Evolutionary conservation across 2,113 vertebrate species (phyloP).

Genomic region (Chlorocebus sabaeus): DNA sequence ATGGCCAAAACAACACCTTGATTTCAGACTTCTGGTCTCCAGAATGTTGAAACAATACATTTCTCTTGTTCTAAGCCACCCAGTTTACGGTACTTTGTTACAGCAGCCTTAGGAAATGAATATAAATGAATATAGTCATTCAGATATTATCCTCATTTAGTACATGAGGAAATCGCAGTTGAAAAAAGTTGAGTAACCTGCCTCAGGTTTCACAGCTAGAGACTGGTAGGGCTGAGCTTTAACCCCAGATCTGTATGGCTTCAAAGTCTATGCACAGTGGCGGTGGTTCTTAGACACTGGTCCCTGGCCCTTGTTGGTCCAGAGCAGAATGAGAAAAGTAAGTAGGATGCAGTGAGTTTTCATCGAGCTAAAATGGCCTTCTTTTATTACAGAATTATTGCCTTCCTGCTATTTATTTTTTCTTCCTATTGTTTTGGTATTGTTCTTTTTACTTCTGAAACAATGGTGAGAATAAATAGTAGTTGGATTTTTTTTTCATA

Average conservation of each 20-base stretch:
- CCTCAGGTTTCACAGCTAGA: background rate
- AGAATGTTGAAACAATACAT: background rate
- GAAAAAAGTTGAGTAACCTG: background rate
- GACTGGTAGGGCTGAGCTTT: background rate
- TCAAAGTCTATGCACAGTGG: background rate
- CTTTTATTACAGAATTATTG: background rate
- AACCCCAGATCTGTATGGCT: background rate
- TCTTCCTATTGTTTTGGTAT: background rate
- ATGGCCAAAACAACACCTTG: background rate
- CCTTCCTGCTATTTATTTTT: background rate
- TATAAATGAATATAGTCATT: background rate
- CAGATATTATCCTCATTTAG: background rate
- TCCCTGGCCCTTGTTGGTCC: background rate
- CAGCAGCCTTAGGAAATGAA: background rate
- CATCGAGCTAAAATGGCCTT: background rate
- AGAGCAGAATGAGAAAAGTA: background rate
- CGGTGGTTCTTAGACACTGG: background rate
- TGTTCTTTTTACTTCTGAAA: slow-evolving; percentile 41
- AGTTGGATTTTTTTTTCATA: background rate
- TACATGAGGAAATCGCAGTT: background rate
- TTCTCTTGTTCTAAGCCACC: background rate
- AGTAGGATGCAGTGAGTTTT: background rate
- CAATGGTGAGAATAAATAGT: background rate
- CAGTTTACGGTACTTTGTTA: background rate
- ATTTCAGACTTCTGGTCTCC: background rate